A percentile compares a stretch with the other conserved stretches of the same genome.
These are phyloP conservation scores for Choristoneura rosaceana DNA, from an alignment of 2,888 invertebrate genomes.

Conservation along the genomic window DNA sequence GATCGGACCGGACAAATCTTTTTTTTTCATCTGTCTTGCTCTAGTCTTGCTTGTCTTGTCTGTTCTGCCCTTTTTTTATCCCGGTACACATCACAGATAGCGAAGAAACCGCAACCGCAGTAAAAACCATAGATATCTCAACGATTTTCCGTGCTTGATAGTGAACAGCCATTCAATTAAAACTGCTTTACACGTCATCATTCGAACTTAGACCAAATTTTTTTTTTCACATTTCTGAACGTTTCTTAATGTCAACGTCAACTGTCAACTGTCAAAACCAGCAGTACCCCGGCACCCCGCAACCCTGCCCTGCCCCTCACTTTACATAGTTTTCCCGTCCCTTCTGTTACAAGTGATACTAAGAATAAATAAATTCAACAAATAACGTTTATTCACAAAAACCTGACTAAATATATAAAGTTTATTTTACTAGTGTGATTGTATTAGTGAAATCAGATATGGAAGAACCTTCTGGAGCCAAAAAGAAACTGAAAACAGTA, in stretches of 20 bases:
- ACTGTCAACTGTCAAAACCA: conserved; percentile 18
- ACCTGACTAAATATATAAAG: conserved; percentile 14
- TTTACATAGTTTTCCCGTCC: neutral
- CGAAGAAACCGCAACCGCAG: neutral
- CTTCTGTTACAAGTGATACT: neutral
- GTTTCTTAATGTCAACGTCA: neutral
- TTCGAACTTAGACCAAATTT: neutral
- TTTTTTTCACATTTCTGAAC: conserved; percentile 13
- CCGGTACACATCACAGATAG: neutral
- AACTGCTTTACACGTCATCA: neutral
- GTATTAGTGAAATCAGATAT: conserved; percentile 48
- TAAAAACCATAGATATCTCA: conserved; percentile 15
- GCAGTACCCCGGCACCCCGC: neutral
- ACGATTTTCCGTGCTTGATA: neutral
- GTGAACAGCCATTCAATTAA: neutral
- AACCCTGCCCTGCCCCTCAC: neutral
- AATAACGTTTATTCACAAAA: conserved; percentile 15
- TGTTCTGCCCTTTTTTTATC: too few species aligned
- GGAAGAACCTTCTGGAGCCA: conserved; percentile 76
- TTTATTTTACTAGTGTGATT: conserved; percentile 10
- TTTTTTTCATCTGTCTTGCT: neutral
- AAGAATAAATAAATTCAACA: conserved; percentile 7
- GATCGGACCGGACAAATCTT: neutral
- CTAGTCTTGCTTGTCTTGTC: too few species aligned
- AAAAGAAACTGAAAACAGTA: conserved; percentile 81